Evolutionary conservation across 1,140 invertebrate genomes (phyloP).

Genomic region (Scaptodrosophila lebanonensis): DNA sequence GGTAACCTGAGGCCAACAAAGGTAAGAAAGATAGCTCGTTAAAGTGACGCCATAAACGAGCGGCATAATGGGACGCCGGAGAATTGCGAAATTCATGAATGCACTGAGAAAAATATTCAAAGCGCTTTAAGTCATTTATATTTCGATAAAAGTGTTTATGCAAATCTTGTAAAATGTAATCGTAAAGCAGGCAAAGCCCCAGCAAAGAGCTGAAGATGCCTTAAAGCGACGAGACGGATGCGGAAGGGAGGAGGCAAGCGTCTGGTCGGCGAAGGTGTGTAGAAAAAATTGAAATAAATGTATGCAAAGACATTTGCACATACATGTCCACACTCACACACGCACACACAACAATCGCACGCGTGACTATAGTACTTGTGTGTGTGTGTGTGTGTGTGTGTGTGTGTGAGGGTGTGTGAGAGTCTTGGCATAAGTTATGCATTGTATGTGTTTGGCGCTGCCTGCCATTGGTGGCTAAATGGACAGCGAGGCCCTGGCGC

Average conservation of each 20-base stretch:
- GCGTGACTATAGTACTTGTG: not conserved
- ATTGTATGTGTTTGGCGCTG: conserved; percentile 15
- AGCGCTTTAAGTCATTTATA: conserved; percentile 65
- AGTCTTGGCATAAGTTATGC: conserved; percentile 62
- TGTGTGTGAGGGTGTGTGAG: conserved; percentile 31
- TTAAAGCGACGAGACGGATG: conserved; percentile 34
- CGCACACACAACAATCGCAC: too few species aligned
- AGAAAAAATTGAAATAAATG: conserved; percentile 73
- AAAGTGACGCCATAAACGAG: conserved; percentile 48
- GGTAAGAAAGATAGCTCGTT: conserved; percentile 48
- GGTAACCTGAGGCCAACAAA: conserved; percentile 29
- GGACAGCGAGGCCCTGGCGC: conserved; percentile 36
- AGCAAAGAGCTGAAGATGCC: conserved; percentile 26
- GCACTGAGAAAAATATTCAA: conserved; percentile 43
- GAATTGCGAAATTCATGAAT: conserved; percentile 56
- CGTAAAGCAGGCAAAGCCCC: conserved; percentile 36
- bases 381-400: conserved; percentile 23
- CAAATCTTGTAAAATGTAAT: conserved; percentile 59
- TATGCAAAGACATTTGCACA: conserved; percentile 39
- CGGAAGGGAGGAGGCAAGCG: not conserved
- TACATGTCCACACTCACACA: not conserved
- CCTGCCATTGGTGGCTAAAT: conserved; percentile 20
- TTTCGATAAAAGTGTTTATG: conserved; percentile 70
- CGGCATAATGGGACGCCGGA: conserved; percentile 44
- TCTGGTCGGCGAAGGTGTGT: not conserved